A percentile compares a stretch with the other conserved stretches of the same genome.
These are phyloP conservation scores for Mallotus villosus DNA, from an alignment of 2,797 vertebrate genomes.

Conservation along the genomic window DNA sequence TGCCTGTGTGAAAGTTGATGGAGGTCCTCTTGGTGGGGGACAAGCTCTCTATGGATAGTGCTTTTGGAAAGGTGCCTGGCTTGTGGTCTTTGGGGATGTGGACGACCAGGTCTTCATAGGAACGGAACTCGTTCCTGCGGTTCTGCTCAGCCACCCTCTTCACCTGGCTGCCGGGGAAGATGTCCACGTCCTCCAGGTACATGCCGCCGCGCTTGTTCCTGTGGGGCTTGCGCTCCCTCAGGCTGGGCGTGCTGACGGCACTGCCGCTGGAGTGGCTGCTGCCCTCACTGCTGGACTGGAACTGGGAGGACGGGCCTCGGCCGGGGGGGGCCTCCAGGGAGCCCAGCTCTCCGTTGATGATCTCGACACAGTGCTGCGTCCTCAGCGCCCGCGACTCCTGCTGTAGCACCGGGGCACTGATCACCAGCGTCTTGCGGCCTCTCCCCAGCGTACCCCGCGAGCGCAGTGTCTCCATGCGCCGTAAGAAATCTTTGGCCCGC, in stretches of 20 bases:
- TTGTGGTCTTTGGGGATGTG: slow-evolving; percentile 98
- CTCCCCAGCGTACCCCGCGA: slow-evolving; percentile 74
- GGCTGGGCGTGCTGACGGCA: slow-evolving; percentile 78
- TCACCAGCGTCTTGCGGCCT: slow-evolving; percentile 77
- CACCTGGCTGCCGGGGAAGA: slow-evolving; percentile 78
- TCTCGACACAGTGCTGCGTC: slow-evolving; percentile 79
- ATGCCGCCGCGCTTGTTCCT: slow-evolving; percentile 91
- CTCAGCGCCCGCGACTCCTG: slow-evolving; percentile 80
- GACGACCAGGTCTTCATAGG: slow-evolving; percentile 92
- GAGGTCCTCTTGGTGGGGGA: slow-evolving; percentile 79
- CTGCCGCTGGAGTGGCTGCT: slow-evolving; percentile 83
- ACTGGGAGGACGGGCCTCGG: slow-evolving; percentile 50
- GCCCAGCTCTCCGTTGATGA: slow-evolving; percentile 78
- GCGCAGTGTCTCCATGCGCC: slow-evolving; percentile 89
- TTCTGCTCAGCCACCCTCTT: slow-evolving; percentile 78
- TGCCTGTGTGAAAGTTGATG: slow-evolving; percentile 83
- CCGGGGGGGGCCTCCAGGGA: slow-evolving; percentile 46
- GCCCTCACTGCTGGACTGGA: slow-evolving; percentile 78
- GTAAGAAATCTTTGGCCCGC: slow-evolving; percentile 88
- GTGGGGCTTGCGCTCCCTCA: slow-evolving; percentile 82
- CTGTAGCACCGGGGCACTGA: slow-evolving; percentile 84
- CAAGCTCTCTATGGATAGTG: slow-evolving; percentile 95
- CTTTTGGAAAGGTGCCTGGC: slow-evolving; percentile 97
- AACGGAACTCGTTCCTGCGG: slow-evolving; percentile 86
- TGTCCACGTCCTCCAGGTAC: slow-evolving; percentile 93